Evolutionary conservation across 2,888 invertebrate species (phyloP).

Genomic region (Torymus texanus): DNA sequence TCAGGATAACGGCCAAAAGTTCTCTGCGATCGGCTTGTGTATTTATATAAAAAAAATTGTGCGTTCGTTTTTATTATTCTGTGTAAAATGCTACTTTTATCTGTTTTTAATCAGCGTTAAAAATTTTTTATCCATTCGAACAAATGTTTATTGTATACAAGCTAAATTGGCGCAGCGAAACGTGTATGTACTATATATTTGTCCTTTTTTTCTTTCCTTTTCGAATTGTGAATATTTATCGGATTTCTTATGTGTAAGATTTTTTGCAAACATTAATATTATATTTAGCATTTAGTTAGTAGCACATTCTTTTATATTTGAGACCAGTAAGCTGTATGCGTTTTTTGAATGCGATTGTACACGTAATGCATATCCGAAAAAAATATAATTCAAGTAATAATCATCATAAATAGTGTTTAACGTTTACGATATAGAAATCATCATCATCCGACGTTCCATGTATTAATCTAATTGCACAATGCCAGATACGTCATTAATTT

Average conservation of each 20-base stretch:
- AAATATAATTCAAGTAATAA: conserved; percentile 43
- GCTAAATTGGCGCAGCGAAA: conserved; percentile 12
- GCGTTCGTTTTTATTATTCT: conserved; percentile 31
- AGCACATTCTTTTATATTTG: conserved; percentile 57
- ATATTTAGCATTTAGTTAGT: conserved; percentile 57
- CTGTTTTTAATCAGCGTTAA: conserved; percentile 13
- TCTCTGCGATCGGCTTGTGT: conserved; percentile 24
- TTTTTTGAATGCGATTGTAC: conserved; percentile 49
- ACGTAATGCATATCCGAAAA: conserved; percentile 49
- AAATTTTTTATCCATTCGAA: conserved; percentile 31
- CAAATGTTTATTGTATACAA: conserved; percentile 17
- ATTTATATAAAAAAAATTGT: background rate
- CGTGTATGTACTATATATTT: conserved; percentile 6
- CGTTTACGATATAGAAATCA: conserved; percentile 28
- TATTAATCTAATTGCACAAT: conserved; percentile 58
- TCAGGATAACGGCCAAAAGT: background rate
- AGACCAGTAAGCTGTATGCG: conserved; percentile 51
- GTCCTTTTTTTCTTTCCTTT: conserved; percentile 14
- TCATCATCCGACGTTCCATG: conserved; percentile 29
- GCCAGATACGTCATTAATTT: conserved; percentile 52
- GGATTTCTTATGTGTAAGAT: conserved; percentile 42
- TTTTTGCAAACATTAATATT: conserved; percentile 44
- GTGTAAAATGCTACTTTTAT: conserved; percentile 23
- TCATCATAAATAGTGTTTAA: conserved; percentile 25
- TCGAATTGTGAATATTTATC: conserved; percentile 27